phyloP scores from a whole-genome alignment of 2,113 vertebrate species.

The Stegostoma tigrinum region DNA sequence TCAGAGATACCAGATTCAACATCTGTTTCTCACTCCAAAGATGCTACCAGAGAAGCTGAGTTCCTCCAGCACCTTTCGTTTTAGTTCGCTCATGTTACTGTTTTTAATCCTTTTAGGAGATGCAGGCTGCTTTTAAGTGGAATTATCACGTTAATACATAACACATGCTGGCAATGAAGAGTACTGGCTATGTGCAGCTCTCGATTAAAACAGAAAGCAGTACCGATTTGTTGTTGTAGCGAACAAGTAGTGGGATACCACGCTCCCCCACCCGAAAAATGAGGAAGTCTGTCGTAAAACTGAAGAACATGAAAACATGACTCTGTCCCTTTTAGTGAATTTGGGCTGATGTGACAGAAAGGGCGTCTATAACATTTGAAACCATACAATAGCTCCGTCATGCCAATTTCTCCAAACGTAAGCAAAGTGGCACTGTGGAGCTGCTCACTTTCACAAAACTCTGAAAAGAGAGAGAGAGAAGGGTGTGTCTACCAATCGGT shows the following conservation, averaged over 20 bases:
- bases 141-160: too few relatives aligned
- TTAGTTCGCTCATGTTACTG: too few relatives aligned
- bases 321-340: neutral
- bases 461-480: neutral
- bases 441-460: neutral
- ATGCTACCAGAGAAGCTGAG: too few relatives aligned
- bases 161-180: neutral
- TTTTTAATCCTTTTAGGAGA: neutral
- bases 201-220: neutral
- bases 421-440: neutral
- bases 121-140: neutral
- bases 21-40: too few relatives aligned
- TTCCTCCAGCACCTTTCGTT: too few relatives aligned
- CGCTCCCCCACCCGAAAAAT: neutral
- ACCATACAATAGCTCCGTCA: neutral
- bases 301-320: neutral
- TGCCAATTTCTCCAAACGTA: neutral
- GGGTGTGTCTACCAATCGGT: neutral
- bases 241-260: neutral
- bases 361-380: neutral
- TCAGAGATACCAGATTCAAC: too few relatives aligned
- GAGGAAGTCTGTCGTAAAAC: neutral
- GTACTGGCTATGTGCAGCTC: neutral
- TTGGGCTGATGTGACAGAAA: neutral
- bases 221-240: neutral